Conservation (phyloP, 1,140 invertebrate genomes). For the Propsilocerus akamusi region DNA sequence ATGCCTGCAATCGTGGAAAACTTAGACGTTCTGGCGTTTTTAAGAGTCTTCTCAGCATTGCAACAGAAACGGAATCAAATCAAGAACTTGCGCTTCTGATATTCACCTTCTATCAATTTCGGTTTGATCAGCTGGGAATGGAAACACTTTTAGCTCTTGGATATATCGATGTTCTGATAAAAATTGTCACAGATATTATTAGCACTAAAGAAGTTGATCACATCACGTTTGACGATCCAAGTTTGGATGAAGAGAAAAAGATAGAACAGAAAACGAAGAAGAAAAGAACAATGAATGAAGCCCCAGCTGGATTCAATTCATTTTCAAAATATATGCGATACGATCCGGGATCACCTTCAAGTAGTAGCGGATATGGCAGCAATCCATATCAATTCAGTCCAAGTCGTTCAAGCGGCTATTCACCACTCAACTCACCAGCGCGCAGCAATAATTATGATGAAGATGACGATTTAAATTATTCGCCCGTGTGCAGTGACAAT, state of each 20-base stretch:
- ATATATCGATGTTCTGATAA: neutral
- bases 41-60: slow-evolving; percentile 17
- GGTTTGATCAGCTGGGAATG: neutral
- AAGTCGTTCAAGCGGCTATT: neutral
- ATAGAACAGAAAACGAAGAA: neutral
- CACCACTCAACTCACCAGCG: neutral
- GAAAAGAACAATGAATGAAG: neutral
- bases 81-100: slow-evolving; percentile 16
- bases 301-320: neutral
- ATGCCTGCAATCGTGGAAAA: slow-evolving; percentile 22
- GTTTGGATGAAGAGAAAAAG: neutral
- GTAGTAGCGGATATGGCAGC: neutral
- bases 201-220: neutral
- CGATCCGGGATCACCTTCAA: neutral
- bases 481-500: slow-evolving; percentile 8
- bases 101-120: neutral
- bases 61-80: slow-evolving; percentile 16
- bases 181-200: neutral
- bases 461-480: slow-evolving; percentile 22
- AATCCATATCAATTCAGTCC: neutral
- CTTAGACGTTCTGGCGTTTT: slow-evolving; percentile 19
- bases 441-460: slow-evolving; percentile 5
- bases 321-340: neutral
- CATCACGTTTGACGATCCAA: neutral
- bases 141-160: neutral